These are phyloP conservation scores for Trichosurus vulpecula DNA, from an alignment of 2,797 vertebrate genomes.

Conservation along the genomic window DNA sequence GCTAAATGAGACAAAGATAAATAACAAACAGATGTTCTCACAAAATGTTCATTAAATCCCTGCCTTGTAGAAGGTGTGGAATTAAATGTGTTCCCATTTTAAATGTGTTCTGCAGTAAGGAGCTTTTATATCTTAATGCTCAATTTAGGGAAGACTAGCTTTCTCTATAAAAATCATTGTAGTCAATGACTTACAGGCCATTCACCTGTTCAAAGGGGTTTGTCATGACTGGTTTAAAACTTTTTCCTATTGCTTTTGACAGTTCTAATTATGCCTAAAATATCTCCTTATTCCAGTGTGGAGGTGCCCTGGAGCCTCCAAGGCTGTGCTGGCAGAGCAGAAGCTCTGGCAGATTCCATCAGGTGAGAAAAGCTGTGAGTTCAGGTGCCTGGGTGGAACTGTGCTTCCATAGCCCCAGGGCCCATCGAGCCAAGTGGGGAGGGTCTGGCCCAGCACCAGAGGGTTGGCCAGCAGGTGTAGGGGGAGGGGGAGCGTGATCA, in stretches of 20 bases:
- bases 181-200: slow-evolving; percentile 72
- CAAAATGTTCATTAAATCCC: slow-evolving; percentile 79
- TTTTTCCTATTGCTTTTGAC: slow-evolving; percentile 74
- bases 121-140: slow-evolving; percentile 76
- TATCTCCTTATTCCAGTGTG: background rate
- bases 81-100: slow-evolving; percentile 77
- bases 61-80: slow-evolving; percentile 68
- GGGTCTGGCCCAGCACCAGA: background rate
- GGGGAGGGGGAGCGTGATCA: background rate
- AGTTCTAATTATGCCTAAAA: slow-evolving; percentile 66
- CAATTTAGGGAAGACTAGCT: slow-evolving; percentile 73
- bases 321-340: background rate
- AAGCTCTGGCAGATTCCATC: background rate
- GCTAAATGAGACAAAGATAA: slow-evolving; percentile 81
- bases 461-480: background rate
- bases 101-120: slow-evolving; percentile 73
- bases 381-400: background rate
- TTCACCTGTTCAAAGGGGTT: slow-evolving; percentile 65
- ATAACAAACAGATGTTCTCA: slow-evolving; percentile 81
- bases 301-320: background rate
- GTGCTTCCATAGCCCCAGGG: background rate
- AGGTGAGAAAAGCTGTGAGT: background rate
- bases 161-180: slow-evolving; percentile 73
- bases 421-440: background rate
- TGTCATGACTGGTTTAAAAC: slow-evolving; percentile 72